These are phyloP conservation scores for Apodemus speciosus DNA, from an alignment of 2,113 vertebrate genomes.

Conservation along the genomic window DNA sequence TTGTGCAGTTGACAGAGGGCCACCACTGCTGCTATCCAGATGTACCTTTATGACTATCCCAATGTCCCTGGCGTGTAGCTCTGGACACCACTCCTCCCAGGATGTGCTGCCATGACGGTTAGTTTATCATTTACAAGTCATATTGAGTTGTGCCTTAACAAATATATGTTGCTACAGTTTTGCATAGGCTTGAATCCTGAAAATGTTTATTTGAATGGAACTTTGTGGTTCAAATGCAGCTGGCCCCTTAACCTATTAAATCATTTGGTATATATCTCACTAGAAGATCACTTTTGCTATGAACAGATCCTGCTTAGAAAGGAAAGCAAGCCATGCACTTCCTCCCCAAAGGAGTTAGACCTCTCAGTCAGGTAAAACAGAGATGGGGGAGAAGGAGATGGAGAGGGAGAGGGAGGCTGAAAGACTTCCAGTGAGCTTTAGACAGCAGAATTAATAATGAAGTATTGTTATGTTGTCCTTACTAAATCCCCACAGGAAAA, in stretches of 20 bases:
- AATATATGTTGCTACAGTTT: background rate
- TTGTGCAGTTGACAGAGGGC: conserved; percentile 56
- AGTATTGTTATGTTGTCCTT: background rate
- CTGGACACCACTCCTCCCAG: conserved; percentile 25
- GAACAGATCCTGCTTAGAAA: background rate
- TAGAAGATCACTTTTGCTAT: background rate
- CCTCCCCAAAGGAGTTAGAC: background rate
- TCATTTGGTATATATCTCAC: background rate
- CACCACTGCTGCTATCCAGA: conserved; percentile 15
- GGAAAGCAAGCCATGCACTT: background rate
- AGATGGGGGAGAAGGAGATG: background rate
- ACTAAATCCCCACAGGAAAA: conserved; percentile 37
- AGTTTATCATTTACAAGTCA: conserved; percentile 80
- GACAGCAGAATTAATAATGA: background rate
- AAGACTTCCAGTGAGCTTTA: conserved; percentile 31
- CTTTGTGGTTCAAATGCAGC: background rate
- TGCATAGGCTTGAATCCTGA: background rate
- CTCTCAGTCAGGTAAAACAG: background rate
- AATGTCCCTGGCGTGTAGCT: conserved; percentile 70
- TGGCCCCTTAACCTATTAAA: background rate
- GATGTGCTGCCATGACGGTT: conserved; percentile 66
- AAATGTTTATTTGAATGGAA: conserved; percentile 2
- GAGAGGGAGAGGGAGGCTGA: background rate
- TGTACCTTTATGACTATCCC: conserved; percentile 20
- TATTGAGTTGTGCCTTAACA: conserved; percentile 12